Evolutionary conservation across 2,113 vertebrate species (phyloP).

Genomic region (Tylochromis polylepis): DNA sequence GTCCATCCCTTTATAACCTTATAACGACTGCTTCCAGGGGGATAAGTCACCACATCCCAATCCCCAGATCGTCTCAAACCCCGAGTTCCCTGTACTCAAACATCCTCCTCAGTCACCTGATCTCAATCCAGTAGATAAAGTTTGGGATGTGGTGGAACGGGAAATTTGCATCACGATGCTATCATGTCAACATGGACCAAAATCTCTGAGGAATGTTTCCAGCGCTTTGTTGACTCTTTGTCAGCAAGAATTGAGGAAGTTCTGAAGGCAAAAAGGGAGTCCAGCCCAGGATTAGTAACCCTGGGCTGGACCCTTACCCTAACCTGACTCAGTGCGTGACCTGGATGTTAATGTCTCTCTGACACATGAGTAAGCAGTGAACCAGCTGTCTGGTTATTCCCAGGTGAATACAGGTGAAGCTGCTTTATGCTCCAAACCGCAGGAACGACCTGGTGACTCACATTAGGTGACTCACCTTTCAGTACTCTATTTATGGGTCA

Average conservation of each 20-base stretch:
- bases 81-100: neutral
- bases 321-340: neutral
- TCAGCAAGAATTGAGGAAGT: neutral
- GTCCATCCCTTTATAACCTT: neutral
- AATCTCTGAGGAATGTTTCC: neutral
- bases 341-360: neutral
- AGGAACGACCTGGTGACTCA: neutral
- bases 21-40: rapidly evolving
- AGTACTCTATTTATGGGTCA: neutral
- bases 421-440: neutral
- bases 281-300: neutral
- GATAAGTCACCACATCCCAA: neutral
- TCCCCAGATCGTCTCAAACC: neutral
- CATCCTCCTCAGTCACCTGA: too few relatives aligned
- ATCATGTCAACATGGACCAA: neutral
- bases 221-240: neutral
- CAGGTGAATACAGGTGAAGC: neutral
- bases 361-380: rapidly evolving
- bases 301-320: neutral
- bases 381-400: neutral
- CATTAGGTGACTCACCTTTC: neutral
- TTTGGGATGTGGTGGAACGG: neutral
- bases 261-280: neutral
- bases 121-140: rapidly evolving
- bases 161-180: neutral